Conservation (phyloP, 2,113 vertebrate species). For the Barnardius zonarius region DNA sequence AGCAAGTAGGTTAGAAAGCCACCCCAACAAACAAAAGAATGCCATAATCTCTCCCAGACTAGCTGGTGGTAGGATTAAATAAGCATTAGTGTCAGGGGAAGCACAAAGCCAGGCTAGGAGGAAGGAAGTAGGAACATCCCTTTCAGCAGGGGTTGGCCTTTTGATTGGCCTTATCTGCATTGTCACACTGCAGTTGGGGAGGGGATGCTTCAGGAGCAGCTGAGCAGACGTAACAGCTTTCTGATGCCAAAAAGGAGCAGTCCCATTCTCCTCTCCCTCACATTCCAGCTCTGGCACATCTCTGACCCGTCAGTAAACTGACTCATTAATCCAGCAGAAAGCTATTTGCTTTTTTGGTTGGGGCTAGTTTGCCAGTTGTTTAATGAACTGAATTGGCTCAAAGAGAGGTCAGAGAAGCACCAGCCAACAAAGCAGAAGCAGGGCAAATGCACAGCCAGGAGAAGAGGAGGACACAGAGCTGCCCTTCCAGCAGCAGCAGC, state of each 20-base stretch:
- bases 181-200: background rate
- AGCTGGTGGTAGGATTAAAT: conserved; percentile 44
- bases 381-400: conserved; percentile 36
- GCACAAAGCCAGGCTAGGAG: conserved; percentile 38
- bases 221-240: conserved; percentile 31
- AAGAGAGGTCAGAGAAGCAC: conserved; percentile 9
- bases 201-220: background rate
- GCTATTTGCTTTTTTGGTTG: conserved; percentile 29
- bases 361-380: background rate
- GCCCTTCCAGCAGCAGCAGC: background rate
- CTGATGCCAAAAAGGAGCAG: conserved; percentile 57
- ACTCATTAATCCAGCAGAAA: conserved; percentile 2
- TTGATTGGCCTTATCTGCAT: conserved; percentile 48
- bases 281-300: conserved; percentile 26
- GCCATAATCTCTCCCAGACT: conserved; percentile 10
- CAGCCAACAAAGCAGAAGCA: background rate
- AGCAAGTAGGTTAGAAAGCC: conserved; percentile 41
- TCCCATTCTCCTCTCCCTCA: conserved; percentile 4
- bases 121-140: conserved; percentile 61
- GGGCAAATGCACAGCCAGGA: background rate
- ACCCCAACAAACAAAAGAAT: conserved; percentile 49
- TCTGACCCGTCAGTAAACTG: conserved; percentile 15
- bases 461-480: background rate
- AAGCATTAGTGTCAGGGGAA: conserved; percentile 15
- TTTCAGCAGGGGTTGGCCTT: conserved; percentile 60